phyloP scores from a whole-genome alignment of 2,113 vertebrate genomes.

The Eretmochelys imbricata region DNA sequence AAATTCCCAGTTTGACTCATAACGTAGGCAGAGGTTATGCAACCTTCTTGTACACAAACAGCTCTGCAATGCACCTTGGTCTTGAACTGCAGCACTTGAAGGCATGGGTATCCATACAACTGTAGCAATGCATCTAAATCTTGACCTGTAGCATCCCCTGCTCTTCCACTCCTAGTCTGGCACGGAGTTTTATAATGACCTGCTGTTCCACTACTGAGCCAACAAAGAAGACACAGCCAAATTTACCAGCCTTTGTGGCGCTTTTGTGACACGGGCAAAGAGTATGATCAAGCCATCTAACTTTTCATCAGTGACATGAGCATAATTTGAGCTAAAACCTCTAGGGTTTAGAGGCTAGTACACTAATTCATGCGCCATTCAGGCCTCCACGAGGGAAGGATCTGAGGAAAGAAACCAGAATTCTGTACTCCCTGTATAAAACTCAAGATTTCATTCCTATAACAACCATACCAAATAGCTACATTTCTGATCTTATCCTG shows the following conservation, averaged over 20 bases:
- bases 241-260: background rate
- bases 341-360: background rate
- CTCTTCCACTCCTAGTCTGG: background rate
- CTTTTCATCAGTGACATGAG: background rate
- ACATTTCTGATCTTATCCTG: background rate
- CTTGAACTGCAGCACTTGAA: constrained; percentile 30
- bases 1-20: constrained; percentile 48
- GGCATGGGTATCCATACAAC: background rate
- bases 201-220: background rate
- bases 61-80: background rate
- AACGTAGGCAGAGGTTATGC: constrained; percentile 49
- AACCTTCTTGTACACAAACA: constrained; percentile 23
- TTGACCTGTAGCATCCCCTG: background rate
- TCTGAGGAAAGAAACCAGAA: background rate
- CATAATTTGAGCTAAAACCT: background rate
- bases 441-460: background rate
- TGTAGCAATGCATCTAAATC: background rate
- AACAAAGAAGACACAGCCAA: fast-evolving
- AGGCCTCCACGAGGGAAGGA: constrained; percentile 1
- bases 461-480: constrained; percentile 33
- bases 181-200: fast-evolving
- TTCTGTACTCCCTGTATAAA: background rate
- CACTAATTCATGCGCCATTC: background rate
- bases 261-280: background rate
- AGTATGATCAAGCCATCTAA: background rate